phyloP scores from a whole-genome alignment of 2,113 vertebrate genomes.

The Alethe diademata region DNA sequence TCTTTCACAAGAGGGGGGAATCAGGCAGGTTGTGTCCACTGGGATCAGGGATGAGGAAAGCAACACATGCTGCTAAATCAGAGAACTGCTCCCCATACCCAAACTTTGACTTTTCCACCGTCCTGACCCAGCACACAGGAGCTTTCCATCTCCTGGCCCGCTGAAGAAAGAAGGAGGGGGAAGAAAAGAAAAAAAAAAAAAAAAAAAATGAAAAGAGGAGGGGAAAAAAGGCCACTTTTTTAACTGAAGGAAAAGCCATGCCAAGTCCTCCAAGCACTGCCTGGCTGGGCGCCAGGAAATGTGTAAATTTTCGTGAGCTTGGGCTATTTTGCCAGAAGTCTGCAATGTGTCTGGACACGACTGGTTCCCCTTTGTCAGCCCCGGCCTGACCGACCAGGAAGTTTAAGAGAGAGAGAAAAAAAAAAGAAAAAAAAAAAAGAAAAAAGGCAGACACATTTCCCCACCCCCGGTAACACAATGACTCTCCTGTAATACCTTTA shows the following conservation, averaged over 20 bases:
- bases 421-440: not conserved
- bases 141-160: constrained; percentile 62
- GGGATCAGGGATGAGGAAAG: not conserved
- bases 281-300: constrained; percentile 83
- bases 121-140: constrained; percentile 73
- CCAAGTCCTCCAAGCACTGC: constrained; percentile 84
- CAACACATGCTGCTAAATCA: constrained; percentile 47
- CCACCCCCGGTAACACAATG: not conserved
- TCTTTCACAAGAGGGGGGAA: constrained; percentile 28
- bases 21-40: not conserved
- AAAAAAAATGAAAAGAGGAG: too few relatives aligned
- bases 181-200: fast-evolving
- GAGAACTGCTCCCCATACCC: constrained; percentile 65
- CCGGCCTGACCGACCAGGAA: constrained; percentile 74
- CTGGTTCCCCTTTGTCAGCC: constrained; percentile 74
- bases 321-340: constrained; percentile 81
- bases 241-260: constrained; percentile 87
- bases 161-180: not conserved
- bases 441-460: not conserved
- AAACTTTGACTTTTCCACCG: constrained; percentile 79
- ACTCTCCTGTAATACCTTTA: constrained; percentile 55
- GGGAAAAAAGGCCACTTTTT: constrained; percentile 73
- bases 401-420: constrained; percentile 20
- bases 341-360: constrained; percentile 82
- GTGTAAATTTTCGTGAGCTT: constrained; percentile 81